These are phyloP conservation scores for Lerema accius DNA, from an alignment of 1,140 invertebrate genomes.

Conservation along the genomic window DNA sequence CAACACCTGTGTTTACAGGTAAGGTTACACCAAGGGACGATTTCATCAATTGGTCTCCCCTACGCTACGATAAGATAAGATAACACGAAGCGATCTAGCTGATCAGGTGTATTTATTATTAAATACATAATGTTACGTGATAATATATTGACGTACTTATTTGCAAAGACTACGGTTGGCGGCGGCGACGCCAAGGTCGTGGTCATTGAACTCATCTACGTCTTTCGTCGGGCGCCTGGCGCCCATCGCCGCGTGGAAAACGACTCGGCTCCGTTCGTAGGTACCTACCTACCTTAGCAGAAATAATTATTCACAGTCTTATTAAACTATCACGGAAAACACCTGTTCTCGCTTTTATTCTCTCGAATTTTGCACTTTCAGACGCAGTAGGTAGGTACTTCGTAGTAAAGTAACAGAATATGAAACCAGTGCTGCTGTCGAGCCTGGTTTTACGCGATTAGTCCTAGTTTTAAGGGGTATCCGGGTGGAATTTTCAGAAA, in stretches of 20 bases:
- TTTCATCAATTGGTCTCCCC: slow-evolving; percentile 50
- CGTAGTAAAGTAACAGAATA: no score
- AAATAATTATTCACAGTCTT: slow-evolving; percentile 4
- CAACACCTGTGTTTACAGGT: no score
- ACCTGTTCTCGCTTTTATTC: no score
- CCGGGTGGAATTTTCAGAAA: no score
- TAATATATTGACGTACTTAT: not conserved
- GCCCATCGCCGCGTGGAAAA: slow-evolving; percentile 45
- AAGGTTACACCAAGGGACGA: no score
- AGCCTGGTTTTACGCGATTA: no score
- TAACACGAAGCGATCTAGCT: not conserved
- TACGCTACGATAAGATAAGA: slow-evolving; percentile 36
- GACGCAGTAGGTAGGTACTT: no score
- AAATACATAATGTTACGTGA: not conserved
- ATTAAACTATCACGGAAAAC: slow-evolving; percentile 10
- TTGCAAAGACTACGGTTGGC: not conserved
- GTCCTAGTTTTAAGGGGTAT: no score
- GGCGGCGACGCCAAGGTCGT: not conserved
- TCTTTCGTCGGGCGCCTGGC: slow-evolving; percentile 50
- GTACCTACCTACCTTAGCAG: not conserved
- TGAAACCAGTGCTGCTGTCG: no score
- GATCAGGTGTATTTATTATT: slow-evolving; percentile 1
- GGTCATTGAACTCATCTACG: not conserved
- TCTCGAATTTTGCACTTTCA: no score
- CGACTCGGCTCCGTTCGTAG: slow-evolving; percentile 10